These are phyloP conservation scores for Redunca redunca DNA, from an alignment of 2,113 vertebrate species.

Conservation along the genomic window DNA sequence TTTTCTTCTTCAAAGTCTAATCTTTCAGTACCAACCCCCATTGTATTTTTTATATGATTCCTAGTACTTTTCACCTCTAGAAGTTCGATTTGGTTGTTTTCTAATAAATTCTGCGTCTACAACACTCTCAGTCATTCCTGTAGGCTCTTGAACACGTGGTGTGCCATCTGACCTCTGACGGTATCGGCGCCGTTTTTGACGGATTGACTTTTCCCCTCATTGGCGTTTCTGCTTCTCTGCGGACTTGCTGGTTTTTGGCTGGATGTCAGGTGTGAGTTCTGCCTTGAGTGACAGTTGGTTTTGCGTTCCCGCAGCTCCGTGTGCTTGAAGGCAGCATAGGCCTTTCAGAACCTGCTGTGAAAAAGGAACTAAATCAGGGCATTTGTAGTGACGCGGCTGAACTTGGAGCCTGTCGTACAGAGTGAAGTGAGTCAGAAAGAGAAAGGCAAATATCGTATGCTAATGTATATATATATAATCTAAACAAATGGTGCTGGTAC, in stretches of 20 bases:
- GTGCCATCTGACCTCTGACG: too few species aligned
- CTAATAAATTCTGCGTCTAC: not conserved
- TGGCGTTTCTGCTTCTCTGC: not conserved
- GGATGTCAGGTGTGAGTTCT: not conserved
- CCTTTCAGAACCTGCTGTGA: not conserved
- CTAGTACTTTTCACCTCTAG: not conserved
- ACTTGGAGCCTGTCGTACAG: not conserved
- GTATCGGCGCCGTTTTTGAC: rapidly evolving
- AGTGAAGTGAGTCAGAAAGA: not conserved
- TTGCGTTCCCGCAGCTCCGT: not conserved
- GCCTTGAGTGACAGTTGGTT: not conserved
- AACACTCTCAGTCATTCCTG: rapidly evolving
- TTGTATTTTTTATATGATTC: not conserved
- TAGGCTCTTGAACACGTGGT: not conserved
- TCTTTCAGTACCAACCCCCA: not conserved
- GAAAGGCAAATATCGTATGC: not conserved
- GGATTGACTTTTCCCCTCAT: not conserved
- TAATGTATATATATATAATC: not conserved
- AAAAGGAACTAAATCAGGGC: not conserved
- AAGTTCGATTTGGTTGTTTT: not conserved
- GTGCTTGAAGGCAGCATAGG: not conserved
- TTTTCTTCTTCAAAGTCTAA: not conserved
- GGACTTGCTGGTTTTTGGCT: not conserved
- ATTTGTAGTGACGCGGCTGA: not conserved
- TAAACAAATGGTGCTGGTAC: not conserved